Evolutionary conservation across 2,888 invertebrate species (phyloP).

Genomic region (Dasysyrphus albostriatus): DNA sequence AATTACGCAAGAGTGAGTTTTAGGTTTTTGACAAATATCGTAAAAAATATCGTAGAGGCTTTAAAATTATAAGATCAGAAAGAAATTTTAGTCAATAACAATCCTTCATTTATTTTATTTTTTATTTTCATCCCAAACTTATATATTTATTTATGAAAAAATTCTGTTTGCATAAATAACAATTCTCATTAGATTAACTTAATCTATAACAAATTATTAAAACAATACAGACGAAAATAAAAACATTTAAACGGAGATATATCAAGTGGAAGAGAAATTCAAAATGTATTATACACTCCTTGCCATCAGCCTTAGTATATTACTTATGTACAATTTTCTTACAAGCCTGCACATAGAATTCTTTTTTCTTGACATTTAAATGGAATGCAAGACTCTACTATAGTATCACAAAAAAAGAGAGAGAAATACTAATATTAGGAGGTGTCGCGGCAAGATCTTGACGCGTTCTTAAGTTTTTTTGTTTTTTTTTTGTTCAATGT

Average conservation of each 20-base stretch:
- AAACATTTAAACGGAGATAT: conserved; percentile 36
- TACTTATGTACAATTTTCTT: not conserved
- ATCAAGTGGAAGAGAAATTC: conserved; percentile 41
- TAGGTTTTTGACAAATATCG: too few relatives aligned
- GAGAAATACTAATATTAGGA: conserved; percentile 65
- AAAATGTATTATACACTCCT: conserved; percentile 46
- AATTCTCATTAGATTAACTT: conserved; percentile 43
- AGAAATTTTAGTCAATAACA: not conserved
- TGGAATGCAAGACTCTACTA: conserved; percentile 54
- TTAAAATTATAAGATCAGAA: not conserved
- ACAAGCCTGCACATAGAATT: conserved; percentile 41
- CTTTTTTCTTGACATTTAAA: conserved; percentile 13
- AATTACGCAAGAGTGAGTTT: too few relatives aligned
- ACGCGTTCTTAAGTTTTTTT: conserved; percentile 41
- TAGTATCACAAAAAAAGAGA: conserved; percentile 69
- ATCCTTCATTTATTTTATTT: not conserved
- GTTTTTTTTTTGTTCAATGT: not conserved
- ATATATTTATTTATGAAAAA: conserved; percentile 41
- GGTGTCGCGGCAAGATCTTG: conserved; percentile 70
- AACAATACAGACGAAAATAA: conserved; percentile 34
- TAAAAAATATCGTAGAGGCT: too few relatives aligned
- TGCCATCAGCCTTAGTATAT: conserved; percentile 56
- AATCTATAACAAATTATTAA: conserved; percentile 58
- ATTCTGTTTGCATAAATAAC: conserved; percentile 49
- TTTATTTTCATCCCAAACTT: conserved; percentile 62